Conservation (phyloP, 2,797 vertebrate species). For the Poecilia velifera region DNA sequence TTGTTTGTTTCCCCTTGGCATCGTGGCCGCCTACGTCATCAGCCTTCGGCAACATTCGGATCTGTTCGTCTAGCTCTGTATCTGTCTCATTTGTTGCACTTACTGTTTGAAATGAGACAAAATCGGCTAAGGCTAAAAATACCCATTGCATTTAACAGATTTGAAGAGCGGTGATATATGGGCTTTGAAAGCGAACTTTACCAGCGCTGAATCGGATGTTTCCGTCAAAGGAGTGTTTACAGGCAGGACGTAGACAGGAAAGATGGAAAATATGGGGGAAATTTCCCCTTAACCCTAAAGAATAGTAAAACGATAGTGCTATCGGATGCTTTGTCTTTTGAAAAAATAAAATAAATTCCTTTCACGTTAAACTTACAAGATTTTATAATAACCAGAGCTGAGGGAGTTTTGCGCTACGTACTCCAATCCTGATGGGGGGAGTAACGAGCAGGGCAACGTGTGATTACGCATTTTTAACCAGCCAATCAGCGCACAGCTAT, state of each 20-base stretch:
- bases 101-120: neutral
- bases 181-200: neutral
- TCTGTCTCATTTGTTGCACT: neutral
- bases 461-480: slow-evolving; percentile 16
- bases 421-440: slow-evolving; percentile 1
- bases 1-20: neutral
- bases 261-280: neutral
- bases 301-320: neutral
- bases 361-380: neutral
- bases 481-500: slow-evolving; percentile 58
- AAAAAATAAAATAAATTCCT: neutral
- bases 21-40: neutral
- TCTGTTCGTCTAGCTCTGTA: neutral
- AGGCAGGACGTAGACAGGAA: neutral
- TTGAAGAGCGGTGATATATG: neutral
- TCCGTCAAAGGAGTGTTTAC: neutral
- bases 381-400: neutral
- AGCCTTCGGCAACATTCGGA: neutral
- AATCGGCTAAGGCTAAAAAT: neutral
- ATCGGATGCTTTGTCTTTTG: neutral
- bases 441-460: neutral
- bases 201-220: neutral
- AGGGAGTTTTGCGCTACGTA: neutral
- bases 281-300: neutral
- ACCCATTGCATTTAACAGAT: neutral